Percentiles rank a stretch among this genome's conserved stretches.
Evolutionary conservation across 2,888 invertebrate species (phyloP).

Genomic region (Ectemnius continuus): DNA sequence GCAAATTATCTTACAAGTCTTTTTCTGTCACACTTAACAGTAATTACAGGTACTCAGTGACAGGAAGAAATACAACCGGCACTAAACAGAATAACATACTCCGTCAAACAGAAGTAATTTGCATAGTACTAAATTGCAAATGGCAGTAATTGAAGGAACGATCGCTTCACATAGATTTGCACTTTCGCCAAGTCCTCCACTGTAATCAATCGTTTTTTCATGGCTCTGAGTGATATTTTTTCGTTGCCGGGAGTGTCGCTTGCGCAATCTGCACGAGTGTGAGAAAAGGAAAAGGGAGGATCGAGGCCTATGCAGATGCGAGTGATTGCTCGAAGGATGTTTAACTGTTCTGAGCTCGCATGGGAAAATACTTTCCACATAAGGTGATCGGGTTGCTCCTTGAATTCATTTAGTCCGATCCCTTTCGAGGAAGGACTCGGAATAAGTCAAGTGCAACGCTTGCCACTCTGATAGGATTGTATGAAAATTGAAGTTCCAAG

Average conservation of each 20-base stretch:
- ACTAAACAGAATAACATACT: too few species aligned
- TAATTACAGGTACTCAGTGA: too few species aligned
- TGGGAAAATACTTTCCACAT: constrained; percentile 27
- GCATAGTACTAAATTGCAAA: background rate
- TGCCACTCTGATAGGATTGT: background rate
- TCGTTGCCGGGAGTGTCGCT: background rate
- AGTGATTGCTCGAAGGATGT: constrained; percentile 10
- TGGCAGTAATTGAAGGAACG: constrained; percentile 2
- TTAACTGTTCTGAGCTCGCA: constrained; percentile 3
- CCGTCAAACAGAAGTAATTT: too few species aligned
- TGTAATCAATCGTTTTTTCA: constrained; percentile 1
- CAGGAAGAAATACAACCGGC: too few species aligned
- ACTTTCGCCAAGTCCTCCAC: background rate
- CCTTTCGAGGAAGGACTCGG: background rate
- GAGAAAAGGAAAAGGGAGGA: background rate
- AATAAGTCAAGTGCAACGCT: constrained; percentile 1
- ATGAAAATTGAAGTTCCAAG: too few species aligned
- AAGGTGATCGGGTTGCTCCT: constrained; percentile 1
- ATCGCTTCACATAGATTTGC: constrained; percentile 5
- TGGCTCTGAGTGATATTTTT: background rate
- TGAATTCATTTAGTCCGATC: background rate
- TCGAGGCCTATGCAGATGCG: background rate
- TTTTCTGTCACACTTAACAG: too few species aligned
- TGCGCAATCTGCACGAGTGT: constrained; percentile 6
- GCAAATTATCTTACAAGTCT: too few species aligned